Evolutionary conservation across 1,140 invertebrate species (phyloP), one percentile per base, ranked within the genome.

Genomic region (Camponotus floridanus): DNA sequence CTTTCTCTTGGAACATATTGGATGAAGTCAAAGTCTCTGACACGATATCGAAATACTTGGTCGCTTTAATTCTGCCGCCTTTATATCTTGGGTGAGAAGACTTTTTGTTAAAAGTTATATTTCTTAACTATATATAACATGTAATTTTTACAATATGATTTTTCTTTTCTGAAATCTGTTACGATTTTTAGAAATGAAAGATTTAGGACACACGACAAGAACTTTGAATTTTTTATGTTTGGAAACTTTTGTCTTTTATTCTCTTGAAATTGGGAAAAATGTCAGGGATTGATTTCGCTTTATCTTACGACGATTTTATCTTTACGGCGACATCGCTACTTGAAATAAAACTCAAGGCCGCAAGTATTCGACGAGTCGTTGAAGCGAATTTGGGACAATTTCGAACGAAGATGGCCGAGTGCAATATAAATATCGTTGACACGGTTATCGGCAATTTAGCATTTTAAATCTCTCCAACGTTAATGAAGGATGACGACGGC

Each of bases 371-470:
- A 59, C 18, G 8, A 83, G 9, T 33, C 4, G 57, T 8, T 21
- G 39, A 18, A 78, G 55, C 33, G 11, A 81, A 84, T 57, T 84
- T 71, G 48, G n/a, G 55, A 42, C 51, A 87, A 61, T 87, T 76
- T 61, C 26, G 8, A 80, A 76, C 15, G 67, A 21, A 73, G 67
- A 57, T 57, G 18, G 71, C 39, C 21, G 57, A 88, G 64, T 76
- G 71, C 80, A 65, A 80, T 84, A 80, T 68, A 88, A 88, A 86
- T 83, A 86, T 79, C 65, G n/a, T 81, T 67, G 48, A 3, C 7
- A 42, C 73, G 45, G 13, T 55, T 64, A 31, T 61, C 45, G 33
- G 21, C 51, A 80, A 86, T 26, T 86, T 86, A 85, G 85, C 51
- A 81, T 86, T 84, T 80, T 26, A 65, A 55, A 88, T 86, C 48